Evolutionary conservation across 2,888 invertebrate species (phyloP), one percentile per base, ranked within the genome.

Genomic region (Agrilus cyanescens): DNA sequence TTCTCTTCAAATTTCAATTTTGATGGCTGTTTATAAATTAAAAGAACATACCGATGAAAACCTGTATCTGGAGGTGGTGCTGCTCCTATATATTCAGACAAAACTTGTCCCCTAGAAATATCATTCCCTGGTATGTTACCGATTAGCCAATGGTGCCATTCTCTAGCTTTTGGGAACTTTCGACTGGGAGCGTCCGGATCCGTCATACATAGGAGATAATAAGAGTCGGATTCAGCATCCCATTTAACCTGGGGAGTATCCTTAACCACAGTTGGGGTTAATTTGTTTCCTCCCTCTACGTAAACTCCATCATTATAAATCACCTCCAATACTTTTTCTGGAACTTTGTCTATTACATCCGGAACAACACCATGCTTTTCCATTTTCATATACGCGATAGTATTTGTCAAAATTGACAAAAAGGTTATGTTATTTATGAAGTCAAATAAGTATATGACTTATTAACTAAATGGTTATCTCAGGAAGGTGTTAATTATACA

Each of bases 121-220:
- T 81, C 72, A 46, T 67, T 68, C 12, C 78, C 82, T 4, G 76
- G 76, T 54, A 85, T 80, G 57, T 85, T 86, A 15, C 75, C 82
- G 12, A 85, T 74, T 4, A 84, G 65, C 85, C 85, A 85, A 59
- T 86, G 85, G 54, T 81, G 79, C 78, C 80, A 82, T 65, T 85
- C 83, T 13, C 82, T 69, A 51, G 74, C 77, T 53, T 74, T 80
- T 0, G 82, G 84, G 38, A 73, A 72, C 47, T 71, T 69, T 14
- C 84, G 71, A 52, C 78, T 80, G 5, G 85, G 85, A 1, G 85
- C 85, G 65, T 86, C 85, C 1, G 85, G 85, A 64, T 86, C 85
- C 0, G 57, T 64, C 72, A 75, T 70, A 18, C 68, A 69, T 15
- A 75, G 54, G 1, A 57, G 53, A 41, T 61, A 63, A 18, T 53